Percentiles rank a stretch among this genome's conserved stretches.
phyloP scores from a whole-genome alignment of 2,888 invertebrate genomes.

The Drosophila engyochracea region DNA sequence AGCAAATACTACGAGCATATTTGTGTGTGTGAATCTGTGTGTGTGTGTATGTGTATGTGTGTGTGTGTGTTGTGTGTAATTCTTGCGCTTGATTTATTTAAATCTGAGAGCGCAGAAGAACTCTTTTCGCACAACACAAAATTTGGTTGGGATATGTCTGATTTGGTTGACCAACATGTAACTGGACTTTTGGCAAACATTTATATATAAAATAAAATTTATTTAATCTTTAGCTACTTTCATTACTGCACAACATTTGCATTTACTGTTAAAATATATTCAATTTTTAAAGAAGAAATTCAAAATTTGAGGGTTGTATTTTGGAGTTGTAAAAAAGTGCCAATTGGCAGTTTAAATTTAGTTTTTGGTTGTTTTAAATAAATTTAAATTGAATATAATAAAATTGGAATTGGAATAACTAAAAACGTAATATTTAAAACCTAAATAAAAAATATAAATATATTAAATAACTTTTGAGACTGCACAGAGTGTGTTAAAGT shows the following conservation, averaged over 20 bases:
- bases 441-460: not conserved
- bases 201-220: not conserved
- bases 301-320: not conserved
- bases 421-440: not conserved
- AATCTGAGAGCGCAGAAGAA: slow-evolving; percentile 24
- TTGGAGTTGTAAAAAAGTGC: too few species aligned
- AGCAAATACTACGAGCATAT: not conserved
- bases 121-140: not conserved
- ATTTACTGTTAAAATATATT: not conserved
- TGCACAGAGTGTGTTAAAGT: not conserved
- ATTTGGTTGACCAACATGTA: not conserved
- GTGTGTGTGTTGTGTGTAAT: not conserved
- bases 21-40: not conserved
- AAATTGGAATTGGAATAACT: not conserved
- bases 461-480: not conserved
- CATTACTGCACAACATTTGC: not conserved
- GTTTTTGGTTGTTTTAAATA: not conserved
- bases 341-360: not conserved
- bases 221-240: not conserved
- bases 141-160: not conserved
- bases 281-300: not conserved
- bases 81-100: slow-evolving; percentile 30
- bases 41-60: not conserved
- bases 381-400: not conserved
- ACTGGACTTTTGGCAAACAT: not conserved